phyloP scores from a whole-genome alignment of 2,888 invertebrate genomes.

The Drosophila ustulata region DNA sequence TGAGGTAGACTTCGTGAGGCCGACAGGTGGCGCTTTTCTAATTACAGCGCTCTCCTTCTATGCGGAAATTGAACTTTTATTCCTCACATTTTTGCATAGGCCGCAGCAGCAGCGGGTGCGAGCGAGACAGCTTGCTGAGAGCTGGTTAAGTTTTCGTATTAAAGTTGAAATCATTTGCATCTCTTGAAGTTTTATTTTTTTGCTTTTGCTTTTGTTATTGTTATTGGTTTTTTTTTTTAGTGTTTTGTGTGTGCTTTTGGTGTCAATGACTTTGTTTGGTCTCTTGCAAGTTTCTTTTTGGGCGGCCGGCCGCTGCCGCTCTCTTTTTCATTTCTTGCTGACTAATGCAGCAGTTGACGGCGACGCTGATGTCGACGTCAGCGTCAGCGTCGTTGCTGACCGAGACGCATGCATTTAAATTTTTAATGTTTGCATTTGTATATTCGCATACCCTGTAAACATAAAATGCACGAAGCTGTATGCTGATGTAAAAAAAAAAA shows the following conservation, averaged over 20 bases:
- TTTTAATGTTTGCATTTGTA: slow-evolving; percentile 39
- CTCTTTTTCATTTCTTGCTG: slow-evolving; percentile 63
- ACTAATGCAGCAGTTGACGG: slow-evolving; percentile 56
- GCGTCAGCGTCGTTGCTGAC: slow-evolving; percentile 36
- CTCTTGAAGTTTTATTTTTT: slow-evolving; percentile 40
- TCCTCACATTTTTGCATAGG: slow-evolving; percentile 9
- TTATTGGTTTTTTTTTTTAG: slow-evolving; percentile 20
- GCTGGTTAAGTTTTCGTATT: slow-evolving; percentile 23
- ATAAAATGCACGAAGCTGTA: neutral
- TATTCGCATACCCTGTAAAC: slow-evolving; percentile 24
- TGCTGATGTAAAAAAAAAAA: too few relatives aligned
- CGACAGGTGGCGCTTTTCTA: slow-evolving; percentile 60
- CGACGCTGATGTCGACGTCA: slow-evolving; percentile 13
- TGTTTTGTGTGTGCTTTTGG: slow-evolving; percentile 51
- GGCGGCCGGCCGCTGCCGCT: slow-evolving; percentile 50
- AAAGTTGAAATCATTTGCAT: slow-evolving; percentile 57
- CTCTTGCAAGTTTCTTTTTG: slow-evolving; percentile 74
- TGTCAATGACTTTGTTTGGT: slow-evolving; percentile 73
- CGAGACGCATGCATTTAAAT: slow-evolving; percentile 63
- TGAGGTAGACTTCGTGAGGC: neutral
- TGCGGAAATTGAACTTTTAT: slow-evolving; percentile 25
- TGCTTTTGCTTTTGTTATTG: slow-evolving; percentile 20
- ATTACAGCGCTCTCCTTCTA: slow-evolving; percentile 30
- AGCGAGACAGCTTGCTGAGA: slow-evolving; percentile 23
- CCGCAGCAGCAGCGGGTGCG: slow-evolving; percentile 6